Conservation (phyloP, 2,113 vertebrate genomes). For the Pteropus alecto region DNA sequence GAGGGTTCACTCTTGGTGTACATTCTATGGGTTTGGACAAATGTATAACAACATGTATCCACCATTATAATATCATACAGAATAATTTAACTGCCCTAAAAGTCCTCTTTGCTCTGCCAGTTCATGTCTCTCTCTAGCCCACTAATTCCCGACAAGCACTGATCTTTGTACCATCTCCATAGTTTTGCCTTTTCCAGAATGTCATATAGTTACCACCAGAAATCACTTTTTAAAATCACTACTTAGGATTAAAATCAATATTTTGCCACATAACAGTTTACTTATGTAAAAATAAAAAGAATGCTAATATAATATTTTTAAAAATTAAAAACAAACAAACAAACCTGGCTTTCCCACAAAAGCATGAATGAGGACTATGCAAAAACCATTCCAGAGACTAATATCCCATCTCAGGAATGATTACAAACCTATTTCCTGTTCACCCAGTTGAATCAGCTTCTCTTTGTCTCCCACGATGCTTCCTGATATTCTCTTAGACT, state of each 20-base stretch:
- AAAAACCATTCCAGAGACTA: neutral
- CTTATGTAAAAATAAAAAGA: slow-evolving; percentile 24
- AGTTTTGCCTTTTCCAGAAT: neutral
- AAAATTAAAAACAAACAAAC: neutral
- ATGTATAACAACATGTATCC: neutral
- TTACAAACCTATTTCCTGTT: neutral
- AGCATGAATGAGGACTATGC: neutral
- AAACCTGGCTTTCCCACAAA: neutral
- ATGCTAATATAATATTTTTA: neutral
- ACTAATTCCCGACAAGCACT: neutral
- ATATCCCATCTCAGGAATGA: neutral
- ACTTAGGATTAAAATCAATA: neutral
- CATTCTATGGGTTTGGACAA: neutral
- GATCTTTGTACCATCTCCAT: neutral
- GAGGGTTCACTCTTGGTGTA: neutral
- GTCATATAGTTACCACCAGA: neutral
- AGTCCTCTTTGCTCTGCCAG: neutral
- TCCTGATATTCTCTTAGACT: neutral
- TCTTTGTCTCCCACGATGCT: neutral
- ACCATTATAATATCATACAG: too few relatives aligned
- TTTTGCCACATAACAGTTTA: neutral
- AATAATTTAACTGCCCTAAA: neutral
- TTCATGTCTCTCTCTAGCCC: neutral
- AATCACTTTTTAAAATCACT: neutral
- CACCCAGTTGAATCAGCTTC: neutral